Percentiles rank a stretch among this genome's conserved stretches.
phyloP scores from a whole-genome alignment of 2,797 vertebrate genomes.

The Leptatherina wallacei region DNA sequence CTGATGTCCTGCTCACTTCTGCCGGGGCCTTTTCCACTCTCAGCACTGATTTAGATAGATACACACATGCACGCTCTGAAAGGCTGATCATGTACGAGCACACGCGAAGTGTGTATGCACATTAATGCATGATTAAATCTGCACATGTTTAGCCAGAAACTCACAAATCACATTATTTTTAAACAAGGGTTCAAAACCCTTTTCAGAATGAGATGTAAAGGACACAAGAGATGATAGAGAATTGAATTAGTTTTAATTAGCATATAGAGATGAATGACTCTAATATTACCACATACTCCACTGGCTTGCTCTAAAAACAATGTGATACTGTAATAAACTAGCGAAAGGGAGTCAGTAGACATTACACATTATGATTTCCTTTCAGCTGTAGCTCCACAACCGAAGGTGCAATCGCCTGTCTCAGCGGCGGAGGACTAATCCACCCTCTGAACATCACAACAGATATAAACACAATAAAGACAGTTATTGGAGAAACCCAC shows the following conservation, averaged over 20 bases:
- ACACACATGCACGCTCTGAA: conserved; percentile 47
- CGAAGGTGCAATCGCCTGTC: conserved; percentile 28
- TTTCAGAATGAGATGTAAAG: conserved; percentile 31
- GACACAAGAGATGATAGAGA: conserved; percentile 7
- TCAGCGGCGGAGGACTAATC: conserved; percentile 12
- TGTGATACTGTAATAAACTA: background rate
- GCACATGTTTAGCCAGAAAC: conserved; percentile 11
- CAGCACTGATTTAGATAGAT: conserved; percentile 79
- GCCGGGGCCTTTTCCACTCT: conserved; percentile 70
- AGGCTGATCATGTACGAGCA: conserved; percentile 55
- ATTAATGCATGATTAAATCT: conserved; percentile 51
- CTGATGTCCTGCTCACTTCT: conserved; percentile 76
- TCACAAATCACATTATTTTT: conserved; percentile 55
- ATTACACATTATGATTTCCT: conserved; percentile 1
- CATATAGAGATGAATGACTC: background rate
- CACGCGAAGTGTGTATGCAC: conserved; percentile 28
- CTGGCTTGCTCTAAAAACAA: background rate
- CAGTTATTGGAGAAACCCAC: conserved; percentile 53
- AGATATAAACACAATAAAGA: conserved; percentile 54
- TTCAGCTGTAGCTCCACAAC: conserved; percentile 31
- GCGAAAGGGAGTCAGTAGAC: background rate
- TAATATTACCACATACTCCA: background rate
- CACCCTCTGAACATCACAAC: conserved; percentile 24
- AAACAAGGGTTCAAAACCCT: conserved; percentile 40
- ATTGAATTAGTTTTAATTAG: conserved; percentile 21